Evolutionary conservation across 2,797 vertebrate species (phyloP).

Genomic region (Scarus forsteni): DNA sequence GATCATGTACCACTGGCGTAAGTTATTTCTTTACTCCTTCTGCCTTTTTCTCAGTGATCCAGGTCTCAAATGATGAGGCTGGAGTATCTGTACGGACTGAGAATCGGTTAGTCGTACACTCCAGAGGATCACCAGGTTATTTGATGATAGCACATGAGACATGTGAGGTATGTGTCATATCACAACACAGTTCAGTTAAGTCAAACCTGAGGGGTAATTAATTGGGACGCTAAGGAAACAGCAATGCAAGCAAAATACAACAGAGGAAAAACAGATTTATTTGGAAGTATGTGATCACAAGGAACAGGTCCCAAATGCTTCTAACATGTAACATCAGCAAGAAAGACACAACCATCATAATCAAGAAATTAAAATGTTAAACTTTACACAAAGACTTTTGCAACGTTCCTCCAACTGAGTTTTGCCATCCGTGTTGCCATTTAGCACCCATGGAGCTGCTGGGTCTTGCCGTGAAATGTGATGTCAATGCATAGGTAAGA

Average conservation of each 20-base stretch:
- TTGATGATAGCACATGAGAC: conserved; percentile 53
- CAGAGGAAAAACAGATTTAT: conserved; percentile 40
- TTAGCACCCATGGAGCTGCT: too few relatives aligned
- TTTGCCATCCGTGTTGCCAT: too few relatives aligned
- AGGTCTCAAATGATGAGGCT: conserved; percentile 38
- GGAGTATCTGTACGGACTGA: conserved; percentile 47
- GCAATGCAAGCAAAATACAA: conserved; percentile 44
- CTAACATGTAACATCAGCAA: too few relatives aligned
- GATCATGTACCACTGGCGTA: conserved; percentile 64
- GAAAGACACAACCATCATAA: too few relatives aligned
- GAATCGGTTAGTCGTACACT: conserved; percentile 54
- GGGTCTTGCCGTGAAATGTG: too few relatives aligned
- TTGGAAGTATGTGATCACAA: conserved; percentile 13
- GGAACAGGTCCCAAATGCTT: too few relatives aligned
- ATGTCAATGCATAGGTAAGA: too few relatives aligned
- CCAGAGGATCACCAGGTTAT: conserved; percentile 56
- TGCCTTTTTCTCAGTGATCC: conserved; percentile 31
- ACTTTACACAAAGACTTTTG: too few relatives aligned
- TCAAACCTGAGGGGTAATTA: conserved; percentile 56
- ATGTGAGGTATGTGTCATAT: conserved; percentile 52
- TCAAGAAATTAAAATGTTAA: too few relatives aligned
- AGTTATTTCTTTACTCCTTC: conserved; percentile 53
- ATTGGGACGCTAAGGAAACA: conserved; percentile 39
- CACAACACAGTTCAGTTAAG: conserved; percentile 49
- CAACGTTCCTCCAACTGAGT: too few relatives aligned